These are phyloP conservation scores for Phaenicophaeus curvirostris DNA, from an alignment of 2,797 vertebrate species.

Conservation along the genomic window DNA sequence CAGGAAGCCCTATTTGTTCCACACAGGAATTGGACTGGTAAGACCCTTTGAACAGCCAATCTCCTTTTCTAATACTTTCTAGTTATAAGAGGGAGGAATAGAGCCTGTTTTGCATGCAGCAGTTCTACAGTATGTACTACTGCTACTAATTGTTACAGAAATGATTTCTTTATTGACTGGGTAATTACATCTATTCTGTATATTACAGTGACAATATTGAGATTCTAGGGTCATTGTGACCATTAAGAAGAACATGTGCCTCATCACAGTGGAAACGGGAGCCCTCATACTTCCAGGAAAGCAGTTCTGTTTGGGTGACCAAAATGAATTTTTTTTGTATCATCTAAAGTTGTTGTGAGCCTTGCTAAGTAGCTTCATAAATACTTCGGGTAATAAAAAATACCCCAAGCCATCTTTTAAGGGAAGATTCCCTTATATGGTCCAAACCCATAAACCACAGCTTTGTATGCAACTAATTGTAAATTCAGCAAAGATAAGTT, in stretches of 20 bases:
- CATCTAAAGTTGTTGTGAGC: not conserved
- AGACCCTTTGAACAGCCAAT: not conserved
- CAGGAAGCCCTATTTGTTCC: not conserved
- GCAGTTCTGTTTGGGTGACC: not conserved
- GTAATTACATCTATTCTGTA: not conserved
- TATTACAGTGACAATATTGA: not conserved
- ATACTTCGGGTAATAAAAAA: not conserved
- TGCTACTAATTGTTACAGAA: not conserved
- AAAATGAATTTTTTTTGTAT: not conserved
- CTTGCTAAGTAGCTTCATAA: not conserved
- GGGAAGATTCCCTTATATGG: slow-evolving; percentile 43
- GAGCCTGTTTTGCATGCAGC: not conserved
- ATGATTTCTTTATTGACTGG: not conserved
- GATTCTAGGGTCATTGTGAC: not conserved
- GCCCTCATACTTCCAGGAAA: not conserved
- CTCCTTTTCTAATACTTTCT: not conserved
- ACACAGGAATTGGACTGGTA: not conserved
- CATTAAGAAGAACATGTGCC: not conserved
- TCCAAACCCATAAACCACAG: not conserved
- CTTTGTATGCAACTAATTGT: not conserved
- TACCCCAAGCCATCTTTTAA: not conserved
- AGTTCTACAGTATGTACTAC: not conserved
- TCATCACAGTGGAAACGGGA: not conserved
- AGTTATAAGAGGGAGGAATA: not conserved
- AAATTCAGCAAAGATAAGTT: slow-evolving; percentile 34